Conservation (phyloP, 2,797 vertebrate genomes). For the Chrosomus eos region DNA sequence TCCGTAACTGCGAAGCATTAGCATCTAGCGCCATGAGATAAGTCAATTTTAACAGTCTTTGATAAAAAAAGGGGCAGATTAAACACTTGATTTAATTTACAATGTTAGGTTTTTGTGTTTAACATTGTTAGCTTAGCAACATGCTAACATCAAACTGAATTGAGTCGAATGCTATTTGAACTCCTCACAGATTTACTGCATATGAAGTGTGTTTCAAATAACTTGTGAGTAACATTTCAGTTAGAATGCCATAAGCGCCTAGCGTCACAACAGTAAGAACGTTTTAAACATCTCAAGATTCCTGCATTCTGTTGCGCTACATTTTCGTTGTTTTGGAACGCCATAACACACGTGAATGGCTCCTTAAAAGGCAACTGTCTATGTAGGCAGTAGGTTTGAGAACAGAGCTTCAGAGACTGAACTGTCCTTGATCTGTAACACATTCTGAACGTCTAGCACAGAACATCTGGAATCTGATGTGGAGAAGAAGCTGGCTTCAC, state of each 20-base stretch:
- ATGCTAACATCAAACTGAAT: not conserved
- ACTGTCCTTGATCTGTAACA: constrained; percentile 21
- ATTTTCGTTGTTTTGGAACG: not conserved
- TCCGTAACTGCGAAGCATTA: not conserved
- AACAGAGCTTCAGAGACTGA: not conserved
- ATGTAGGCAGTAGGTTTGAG: not conserved
- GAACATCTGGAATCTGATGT: constrained; percentile 20
- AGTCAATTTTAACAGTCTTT: not conserved
- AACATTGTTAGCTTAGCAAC: not conserved
- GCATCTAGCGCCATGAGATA: not conserved
- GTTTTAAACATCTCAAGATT: not conserved
- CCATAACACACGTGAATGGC: not conserved
- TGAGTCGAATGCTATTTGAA: not conserved
- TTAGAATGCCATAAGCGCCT: not conserved
- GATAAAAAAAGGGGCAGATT: not conserved
- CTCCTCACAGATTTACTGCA: not conserved
- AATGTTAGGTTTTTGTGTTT: not conserved
- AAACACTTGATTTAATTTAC: not conserved
- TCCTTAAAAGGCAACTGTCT: not conserved
- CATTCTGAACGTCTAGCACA: not conserved
- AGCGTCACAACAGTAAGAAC: not conserved
- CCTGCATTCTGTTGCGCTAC: not conserved
- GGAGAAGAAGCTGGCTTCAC: not conserved
- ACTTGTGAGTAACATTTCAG: not conserved
- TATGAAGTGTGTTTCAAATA: not conserved